Base-by-base conservation (phyloP, 2,797 vertebrate genomes). In the Hyperoplus immaculatus region DNA sequence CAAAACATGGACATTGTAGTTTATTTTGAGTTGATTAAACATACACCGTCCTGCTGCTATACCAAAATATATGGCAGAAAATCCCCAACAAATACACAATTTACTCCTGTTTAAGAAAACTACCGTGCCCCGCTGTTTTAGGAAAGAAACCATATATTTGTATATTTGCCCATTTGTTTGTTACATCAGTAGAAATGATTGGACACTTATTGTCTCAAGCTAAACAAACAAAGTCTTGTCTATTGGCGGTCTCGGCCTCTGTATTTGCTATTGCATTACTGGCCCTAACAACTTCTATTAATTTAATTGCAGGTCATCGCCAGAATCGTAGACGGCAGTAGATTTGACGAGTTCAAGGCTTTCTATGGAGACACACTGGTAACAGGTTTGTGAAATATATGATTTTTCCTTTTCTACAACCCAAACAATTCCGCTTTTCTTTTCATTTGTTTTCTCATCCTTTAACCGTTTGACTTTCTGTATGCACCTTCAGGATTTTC, bases 291-390 rank as follows among this genome's bases (percentile, higher is more conserved):
- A 13, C 18, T 5, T 45, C 63, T 81, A 2, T 15, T 65, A 82
- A 58, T 82, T 36, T 87, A 60, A 79, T 92, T 91, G 50, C 88
- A 99, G 98, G 97, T 99, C 69, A 98, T 99, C 58, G 97, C 98
- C 83, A 96, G 98, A 95, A 92, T 99, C 69, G 98, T 99, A 62
- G 98, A 99, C n/a, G 98, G 98, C 90, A 99, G 98, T 94, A 98
- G 94, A 94, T 99, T 99, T 93, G 96, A 96, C 83, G 98, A 99
- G 90, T 99, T 99, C 94, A 99, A 99, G 90, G 97, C 97, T 41
- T 96, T 99, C 43, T 99, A 99, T 82, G 98, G 98, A 84, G 97
- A 99, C 90, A 99, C 98, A 1, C 96, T 99, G 74, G 93, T 99
- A 71, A 99, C 98, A 96, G 98, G 98, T 99, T 93, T 65, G 61